Evolutionary conservation across 1,140 invertebrate genomes (phyloP).

Genomic region (Babylonia areolata): DNA sequence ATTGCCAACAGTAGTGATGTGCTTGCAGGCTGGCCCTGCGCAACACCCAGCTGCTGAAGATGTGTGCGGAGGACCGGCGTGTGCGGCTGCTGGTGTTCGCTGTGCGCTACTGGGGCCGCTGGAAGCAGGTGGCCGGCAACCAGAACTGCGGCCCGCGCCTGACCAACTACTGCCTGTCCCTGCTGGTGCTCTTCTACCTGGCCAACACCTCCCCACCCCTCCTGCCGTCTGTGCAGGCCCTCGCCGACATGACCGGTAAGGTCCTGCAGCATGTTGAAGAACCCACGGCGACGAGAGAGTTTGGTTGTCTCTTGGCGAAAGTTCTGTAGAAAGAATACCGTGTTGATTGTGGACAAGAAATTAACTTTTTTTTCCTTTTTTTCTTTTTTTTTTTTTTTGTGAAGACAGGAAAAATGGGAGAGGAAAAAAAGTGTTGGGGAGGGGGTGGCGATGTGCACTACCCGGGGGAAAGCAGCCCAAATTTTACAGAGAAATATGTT

Average conservation of each 20-base stretch:
- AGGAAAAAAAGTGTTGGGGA: too few relatives aligned
- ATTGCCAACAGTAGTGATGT: background rate
- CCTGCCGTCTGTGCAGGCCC: conserved; percentile 52
- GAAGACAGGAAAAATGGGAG: too few relatives aligned
- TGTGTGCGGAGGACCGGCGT: conserved; percentile 55
- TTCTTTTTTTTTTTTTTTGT: too few relatives aligned
- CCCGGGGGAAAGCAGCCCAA: too few relatives aligned
- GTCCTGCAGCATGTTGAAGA: too few relatives aligned
- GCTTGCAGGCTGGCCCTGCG: conserved; percentile 57
- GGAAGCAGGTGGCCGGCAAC: conserved; percentile 58
- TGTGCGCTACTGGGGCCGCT: conserved; percentile 66
- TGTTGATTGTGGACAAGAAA: too few relatives aligned
- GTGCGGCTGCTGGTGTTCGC: conserved; percentile 59
- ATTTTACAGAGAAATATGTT: too few relatives aligned
- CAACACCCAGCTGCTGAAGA: conserved; percentile 61
- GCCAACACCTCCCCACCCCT: conserved; percentile 55
- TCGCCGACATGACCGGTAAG: conserved; percentile 54
- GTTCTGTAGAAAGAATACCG: too few relatives aligned
- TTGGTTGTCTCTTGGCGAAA: too few relatives aligned
- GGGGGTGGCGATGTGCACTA: too few relatives aligned
- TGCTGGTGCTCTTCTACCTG: conserved; percentile 62
- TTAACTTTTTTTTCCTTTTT: too few relatives aligned
- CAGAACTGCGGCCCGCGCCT: conserved; percentile 48
- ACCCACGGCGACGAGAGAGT: too few relatives aligned
- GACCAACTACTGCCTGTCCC: conserved; percentile 65